Conservation (phyloP, 2,888 invertebrate genomes). For the Apodemia hepburni region DNA sequence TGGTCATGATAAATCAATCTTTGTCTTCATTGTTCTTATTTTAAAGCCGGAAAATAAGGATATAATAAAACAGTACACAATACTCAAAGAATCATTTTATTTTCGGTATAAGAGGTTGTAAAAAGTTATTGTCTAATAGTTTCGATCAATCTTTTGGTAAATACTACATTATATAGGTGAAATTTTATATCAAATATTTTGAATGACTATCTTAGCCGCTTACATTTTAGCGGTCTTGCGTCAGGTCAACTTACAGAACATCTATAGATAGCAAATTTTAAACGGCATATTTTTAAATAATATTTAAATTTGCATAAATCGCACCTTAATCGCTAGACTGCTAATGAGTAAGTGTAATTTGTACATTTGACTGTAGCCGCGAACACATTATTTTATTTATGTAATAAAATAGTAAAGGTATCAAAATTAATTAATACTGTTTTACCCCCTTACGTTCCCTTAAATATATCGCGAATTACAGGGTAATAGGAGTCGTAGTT, state of each 20-base stretch:
- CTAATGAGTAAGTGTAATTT: slow-evolving; percentile 24
- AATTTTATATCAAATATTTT: slow-evolving; percentile 32
- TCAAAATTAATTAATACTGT: slow-evolving; percentile 76
- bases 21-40: too few relatives aligned
- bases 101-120: slow-evolving; percentile 74
- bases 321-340: slow-evolving; percentile 6
- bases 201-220: slow-evolving; percentile 7
- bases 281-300: not conserved
- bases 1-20: too few relatives aligned
- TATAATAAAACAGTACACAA: slow-evolving; percentile 49
- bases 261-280: not conserved
- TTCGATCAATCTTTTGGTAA: slow-evolving; percentile 59
- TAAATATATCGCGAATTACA: slow-evolving; percentile 33
- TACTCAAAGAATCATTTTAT: slow-evolving; percentile 66
- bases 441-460: slow-evolving; percentile 56
- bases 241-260: not conserved
- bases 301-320: not conserved
- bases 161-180: slow-evolving; percentile 39
- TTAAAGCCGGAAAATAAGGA: not conserved
- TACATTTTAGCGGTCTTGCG: slow-evolving; percentile 10
- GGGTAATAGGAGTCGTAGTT: slow-evolving; percentile 39
- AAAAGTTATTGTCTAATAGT: slow-evolving; percentile 76
- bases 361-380: slow-evolving; percentile 28
- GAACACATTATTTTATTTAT: slow-evolving; percentile 40
- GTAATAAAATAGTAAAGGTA: slow-evolving; percentile 50